These are phyloP conservation scores for Ochotona princeps DNA, from an alignment of 2,113 vertebrate species.

Conservation along the genomic window DNA sequence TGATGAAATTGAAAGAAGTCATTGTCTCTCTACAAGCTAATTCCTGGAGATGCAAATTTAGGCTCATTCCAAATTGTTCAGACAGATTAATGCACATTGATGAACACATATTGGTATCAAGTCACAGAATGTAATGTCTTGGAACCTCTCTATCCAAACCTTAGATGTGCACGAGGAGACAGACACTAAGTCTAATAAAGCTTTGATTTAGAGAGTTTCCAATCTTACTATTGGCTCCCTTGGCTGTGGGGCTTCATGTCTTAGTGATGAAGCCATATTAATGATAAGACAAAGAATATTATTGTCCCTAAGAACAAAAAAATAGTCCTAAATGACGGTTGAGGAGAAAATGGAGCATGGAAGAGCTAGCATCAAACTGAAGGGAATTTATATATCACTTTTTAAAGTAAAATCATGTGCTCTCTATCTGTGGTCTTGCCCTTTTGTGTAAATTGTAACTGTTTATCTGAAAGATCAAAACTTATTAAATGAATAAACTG, in stretches of 20 bases:
- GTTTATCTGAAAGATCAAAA: slow-evolving; percentile 6
- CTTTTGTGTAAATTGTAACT: slow-evolving; percentile 40
- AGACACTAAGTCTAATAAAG: slow-evolving; percentile 57
- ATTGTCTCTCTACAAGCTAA: slow-evolving; percentile 39
- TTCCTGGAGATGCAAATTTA: slow-evolving; percentile 47
- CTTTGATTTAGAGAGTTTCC: background rate
- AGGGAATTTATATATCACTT: slow-evolving; percentile 15
- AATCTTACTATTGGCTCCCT: slow-evolving; percentile 37
- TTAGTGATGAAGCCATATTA: background rate
- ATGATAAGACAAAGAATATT: slow-evolving; percentile 22
- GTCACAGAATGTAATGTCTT: slow-evolving; percentile 34
- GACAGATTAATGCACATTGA: slow-evolving; percentile 18
- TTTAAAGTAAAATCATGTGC: slow-evolving; percentile 18
- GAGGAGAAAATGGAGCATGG: slow-evolving; percentile 27
- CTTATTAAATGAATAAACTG: slow-evolving; percentile 34
- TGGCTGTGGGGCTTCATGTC: slow-evolving; percentile 2
- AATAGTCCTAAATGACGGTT: slow-evolving; percentile 8
- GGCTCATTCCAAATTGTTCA: slow-evolving; percentile 55
- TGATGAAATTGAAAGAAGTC: slow-evolving; percentile 49
- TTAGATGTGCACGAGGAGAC: slow-evolving; percentile 3
- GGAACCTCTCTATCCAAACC: slow-evolving; percentile 49
- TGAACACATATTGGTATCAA: slow-evolving; percentile 13
- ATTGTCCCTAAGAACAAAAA: slow-evolving; percentile 5
- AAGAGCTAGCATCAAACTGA: slow-evolving; percentile 27
- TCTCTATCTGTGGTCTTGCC: background rate